phyloP scores from a whole-genome alignment of 2,113 vertebrate genomes.

The Myxocyprinus asiaticus region DNA sequence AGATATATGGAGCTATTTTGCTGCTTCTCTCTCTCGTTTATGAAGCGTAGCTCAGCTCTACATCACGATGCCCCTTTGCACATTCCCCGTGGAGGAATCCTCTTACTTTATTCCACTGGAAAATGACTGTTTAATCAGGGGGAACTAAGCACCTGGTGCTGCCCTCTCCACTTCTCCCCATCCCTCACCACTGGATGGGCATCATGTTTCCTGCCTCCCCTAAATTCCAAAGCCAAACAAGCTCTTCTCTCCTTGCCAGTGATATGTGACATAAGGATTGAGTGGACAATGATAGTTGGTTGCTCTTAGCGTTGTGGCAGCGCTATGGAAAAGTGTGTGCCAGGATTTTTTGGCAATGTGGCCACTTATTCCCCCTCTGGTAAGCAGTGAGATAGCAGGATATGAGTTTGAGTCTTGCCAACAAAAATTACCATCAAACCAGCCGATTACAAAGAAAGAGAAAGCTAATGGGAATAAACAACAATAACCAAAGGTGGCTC shows the following conservation, averaged over 20 bases:
- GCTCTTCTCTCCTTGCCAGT: not conserved
- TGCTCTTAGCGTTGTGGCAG: constrained; percentile 17
- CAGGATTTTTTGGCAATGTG: constrained; percentile 30
- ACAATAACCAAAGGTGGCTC: too few relatives aligned
- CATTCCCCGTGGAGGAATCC: not conserved
- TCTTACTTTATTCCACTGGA: not conserved
- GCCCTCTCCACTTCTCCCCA: not conserved
- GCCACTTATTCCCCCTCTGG: constrained; percentile 7
- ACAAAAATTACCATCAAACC: constrained; percentile 25
- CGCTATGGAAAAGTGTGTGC: constrained; percentile 9
- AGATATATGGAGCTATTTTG: not conserved
- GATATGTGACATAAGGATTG: constrained; percentile 23
- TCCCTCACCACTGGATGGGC: constrained; percentile 19
- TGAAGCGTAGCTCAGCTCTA: not conserved
- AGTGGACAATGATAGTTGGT: constrained; percentile 24
- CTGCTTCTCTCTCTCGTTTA: constrained; percentile 1
- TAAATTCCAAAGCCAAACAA: constrained; percentile 18
- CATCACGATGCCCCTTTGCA: constrained; percentile 21
- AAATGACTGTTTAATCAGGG: constrained; percentile 46
- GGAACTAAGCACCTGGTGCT: constrained; percentile 34
- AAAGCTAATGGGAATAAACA: not conserved
- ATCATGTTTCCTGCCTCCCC: not conserved
- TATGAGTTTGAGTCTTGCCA: constrained; percentile 35
- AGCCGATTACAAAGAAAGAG: not conserved
- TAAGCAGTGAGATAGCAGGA: constrained; percentile 24